phyloP scores from a whole-genome alignment of 2,888 invertebrate genomes.

The Actias luna region DNA sequence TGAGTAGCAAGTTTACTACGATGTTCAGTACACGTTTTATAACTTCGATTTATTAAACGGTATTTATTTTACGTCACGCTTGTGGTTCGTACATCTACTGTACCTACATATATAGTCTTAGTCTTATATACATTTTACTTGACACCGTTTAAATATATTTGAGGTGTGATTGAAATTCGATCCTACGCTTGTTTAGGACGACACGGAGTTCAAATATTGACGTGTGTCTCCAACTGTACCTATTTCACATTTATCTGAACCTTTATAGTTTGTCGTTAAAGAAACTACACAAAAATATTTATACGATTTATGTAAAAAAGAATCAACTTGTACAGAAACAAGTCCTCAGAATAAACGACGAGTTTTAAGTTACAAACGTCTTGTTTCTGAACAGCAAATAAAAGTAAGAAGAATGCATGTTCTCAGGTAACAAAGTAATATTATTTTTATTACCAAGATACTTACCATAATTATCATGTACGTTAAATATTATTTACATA shows the following conservation, averaged over 20 bases:
- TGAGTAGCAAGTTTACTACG: conserved; percentile 6
- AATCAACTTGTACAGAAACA: background rate
- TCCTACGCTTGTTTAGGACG: background rate
- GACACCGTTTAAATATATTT: background rate
- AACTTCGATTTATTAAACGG: conserved; percentile 2
- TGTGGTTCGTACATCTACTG: background rate
- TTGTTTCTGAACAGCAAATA: background rate
- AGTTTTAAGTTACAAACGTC: background rate
- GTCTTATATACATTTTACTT: background rate
- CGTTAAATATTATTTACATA: too few species aligned
- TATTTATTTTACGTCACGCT: background rate
- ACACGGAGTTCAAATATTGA: background rate
- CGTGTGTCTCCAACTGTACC: background rate
- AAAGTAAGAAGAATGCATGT: background rate
- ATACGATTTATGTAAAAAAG: background rate
- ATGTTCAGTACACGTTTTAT: background rate
- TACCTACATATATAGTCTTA: background rate
- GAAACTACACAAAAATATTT: background rate
- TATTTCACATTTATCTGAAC: background rate
- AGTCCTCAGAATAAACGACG: background rate
- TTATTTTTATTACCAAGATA: too few species aligned
- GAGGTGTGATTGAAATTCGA: background rate
- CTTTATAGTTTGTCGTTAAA: background rate
- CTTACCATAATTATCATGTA: too few species aligned
- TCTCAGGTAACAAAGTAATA: too few species aligned